phyloP scores from a whole-genome alignment of 2,888 invertebrate species.

The Lasioglossum malachurum region DNA sequence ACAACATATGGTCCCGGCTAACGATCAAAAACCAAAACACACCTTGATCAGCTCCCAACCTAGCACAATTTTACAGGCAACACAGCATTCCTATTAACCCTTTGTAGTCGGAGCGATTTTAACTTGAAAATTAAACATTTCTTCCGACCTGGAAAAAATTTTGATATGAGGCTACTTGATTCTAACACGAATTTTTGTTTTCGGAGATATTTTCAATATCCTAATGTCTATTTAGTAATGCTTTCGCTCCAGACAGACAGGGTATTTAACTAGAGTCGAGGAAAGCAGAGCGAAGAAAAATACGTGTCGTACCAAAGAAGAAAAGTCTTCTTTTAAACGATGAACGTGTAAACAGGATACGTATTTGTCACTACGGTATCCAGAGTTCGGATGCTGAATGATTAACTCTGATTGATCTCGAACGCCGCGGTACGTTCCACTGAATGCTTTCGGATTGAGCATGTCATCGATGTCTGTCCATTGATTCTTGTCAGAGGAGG shows the following conservation, averaged over 20 bases:
- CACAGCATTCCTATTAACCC: neutral
- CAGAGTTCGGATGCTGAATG: slow-evolving; percentile 16
- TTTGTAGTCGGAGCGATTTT: no score
- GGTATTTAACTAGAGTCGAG: neutral
- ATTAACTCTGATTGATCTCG: slow-evolving; percentile 53
- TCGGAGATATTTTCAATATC: neutral
- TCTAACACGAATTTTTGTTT: neutral
- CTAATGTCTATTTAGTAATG: neutral
- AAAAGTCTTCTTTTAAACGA: neutral
- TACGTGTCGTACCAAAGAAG: neutral
- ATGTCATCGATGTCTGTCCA: slow-evolving; percentile 58
- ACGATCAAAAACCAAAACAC: neutral
- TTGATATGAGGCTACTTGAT: neutral
- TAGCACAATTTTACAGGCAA: neutral
- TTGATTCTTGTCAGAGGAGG: slow-evolving; percentile 56
- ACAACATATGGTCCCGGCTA: neutral
- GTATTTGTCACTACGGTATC: slow-evolving; percentile 39
- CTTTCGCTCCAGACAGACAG: neutral
- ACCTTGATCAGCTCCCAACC: neutral
- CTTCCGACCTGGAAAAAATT: neutral
- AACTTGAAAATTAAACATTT: no score
- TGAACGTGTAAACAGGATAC: neutral
- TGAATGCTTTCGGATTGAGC: slow-evolving; percentile 39
- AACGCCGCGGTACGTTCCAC: slow-evolving; percentile 41
- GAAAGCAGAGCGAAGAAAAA: neutral